A percentile compares a stretch with the other conserved stretches of the same genome.
Conservation (phyloP, 2,113 vertebrate genomes). For the Anhinga anhinga region DNA sequence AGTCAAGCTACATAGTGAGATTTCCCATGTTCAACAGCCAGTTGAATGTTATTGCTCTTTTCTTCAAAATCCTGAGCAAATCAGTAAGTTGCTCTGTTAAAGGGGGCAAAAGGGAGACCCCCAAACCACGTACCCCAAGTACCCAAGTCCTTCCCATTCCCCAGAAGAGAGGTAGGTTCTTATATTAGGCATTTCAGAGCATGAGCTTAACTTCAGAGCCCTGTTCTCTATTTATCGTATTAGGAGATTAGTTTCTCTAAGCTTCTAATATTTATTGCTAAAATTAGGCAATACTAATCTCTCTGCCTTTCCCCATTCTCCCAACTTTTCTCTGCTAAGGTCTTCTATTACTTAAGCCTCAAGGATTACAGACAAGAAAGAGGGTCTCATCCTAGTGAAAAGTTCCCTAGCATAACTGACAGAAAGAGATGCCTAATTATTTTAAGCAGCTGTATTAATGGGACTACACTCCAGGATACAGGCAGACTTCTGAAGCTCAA, state of each 20-base stretch:
- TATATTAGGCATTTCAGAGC: not conserved
- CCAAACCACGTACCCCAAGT: not conserved
- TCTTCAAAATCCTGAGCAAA: not conserved
- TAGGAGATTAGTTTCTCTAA: conserved; percentile 4
- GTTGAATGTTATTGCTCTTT: not conserved
- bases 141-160: not conserved
- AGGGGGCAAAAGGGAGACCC: not conserved
- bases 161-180: not conserved
- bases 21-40: not conserved
- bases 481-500: not conserved
- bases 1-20: not conserved
- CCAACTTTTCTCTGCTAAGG: not conserved
- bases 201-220: not conserved
- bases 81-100: not conserved
- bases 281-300: conserved; percentile 14
- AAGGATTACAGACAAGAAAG: not conserved
- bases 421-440: not conserved
- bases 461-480: not conserved
- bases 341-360: not conserved
- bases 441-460: not conserved
- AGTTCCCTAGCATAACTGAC: not conserved
- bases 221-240: not conserved
- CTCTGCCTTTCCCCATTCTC: not conserved
- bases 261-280: not conserved
- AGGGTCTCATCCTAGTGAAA: not conserved